These are phyloP conservation scores for Aspidoscelis tigris DNA, from an alignment of 2,113 vertebrate species.

Conservation along the genomic window DNA sequence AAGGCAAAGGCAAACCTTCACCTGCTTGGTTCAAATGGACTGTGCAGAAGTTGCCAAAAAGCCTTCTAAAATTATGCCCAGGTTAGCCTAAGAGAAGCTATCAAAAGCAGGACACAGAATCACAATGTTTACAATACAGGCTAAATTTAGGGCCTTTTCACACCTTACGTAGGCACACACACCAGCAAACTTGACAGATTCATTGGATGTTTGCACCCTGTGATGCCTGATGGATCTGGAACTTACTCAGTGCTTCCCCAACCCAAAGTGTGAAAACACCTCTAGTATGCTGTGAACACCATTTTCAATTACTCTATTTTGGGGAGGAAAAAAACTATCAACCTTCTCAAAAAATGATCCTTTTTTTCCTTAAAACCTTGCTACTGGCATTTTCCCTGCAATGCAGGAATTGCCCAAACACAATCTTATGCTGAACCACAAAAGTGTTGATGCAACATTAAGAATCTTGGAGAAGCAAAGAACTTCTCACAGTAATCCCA, in stretches of 20 bases:
- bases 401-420: not conserved
- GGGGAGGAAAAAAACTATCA: not conserved
- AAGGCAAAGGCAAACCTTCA: too few species aligned
- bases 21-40: too few species aligned
- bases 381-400: not conserved
- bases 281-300: not conserved
- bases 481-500: not conserved
- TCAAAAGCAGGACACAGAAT: too few species aligned
- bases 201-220: too few species aligned
- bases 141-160: not conserved
- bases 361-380: not conserved
- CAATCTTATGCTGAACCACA: not conserved
- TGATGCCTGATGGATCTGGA: too few species aligned
- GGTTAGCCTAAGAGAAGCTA: not conserved
- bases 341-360: not conserved
- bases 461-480: not conserved
- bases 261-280: too few species aligned
- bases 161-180: too few species aligned
- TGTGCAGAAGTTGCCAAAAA: too few species aligned
- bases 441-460: not conserved
- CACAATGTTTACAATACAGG: not conserved
- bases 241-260: too few species aligned
- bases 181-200: too few species aligned
- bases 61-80: not conserved
- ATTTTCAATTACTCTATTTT: conserved; percentile 16